Base-by-base conservation (phyloP, 2,113 vertebrate species). In the Cyphomyrus plagiostoma region DNA sequence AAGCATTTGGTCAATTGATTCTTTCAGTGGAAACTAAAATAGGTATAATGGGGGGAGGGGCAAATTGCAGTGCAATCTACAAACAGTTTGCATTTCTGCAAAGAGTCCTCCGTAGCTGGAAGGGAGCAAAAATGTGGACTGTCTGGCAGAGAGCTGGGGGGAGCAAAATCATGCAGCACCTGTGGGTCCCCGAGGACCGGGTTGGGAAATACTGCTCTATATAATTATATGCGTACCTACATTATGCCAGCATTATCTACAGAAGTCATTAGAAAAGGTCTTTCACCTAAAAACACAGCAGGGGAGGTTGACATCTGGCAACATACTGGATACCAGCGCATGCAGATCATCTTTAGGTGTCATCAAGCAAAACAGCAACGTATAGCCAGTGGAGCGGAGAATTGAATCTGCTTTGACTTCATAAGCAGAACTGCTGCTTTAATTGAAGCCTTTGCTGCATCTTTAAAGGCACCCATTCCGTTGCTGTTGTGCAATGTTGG, bases 381-480 rank as follows among this genome's bases (percentile, higher is more conserved):
- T 35, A 5, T 35, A n/a, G 85, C 48, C 85, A 42, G 50, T 87
- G 26, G 50, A 87, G 50, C 85, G 39, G 85, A 87, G 85, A 39
- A 87, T 52, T 26, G 3, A 87, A 56, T 87, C 85, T 87, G 85
- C n/a, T 39, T 87, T 53, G 26, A 87, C 46, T 87, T 87, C 85
- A 87, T 52, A 86, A 86, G 4, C 50, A 19, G 46, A 87, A 87
- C 13, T 39, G 50, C 56, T 11, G 17, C 85, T 87, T 35, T 87
- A 87, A 56, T 87, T 53, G 48, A 53, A 50, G 85, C 50, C 26
- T 87, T 17, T 39, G 50, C 19, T n/a, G 39, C 82, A 46, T n/a
- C 82, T 23, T 45, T 46, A 11, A 9, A 48, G 39, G 21, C 82
- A 84, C 45, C 46, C 42, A 9, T 46, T 23, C 42, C 9, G 4